These are phyloP conservation scores for Cataglyphis albicans DNA, from an alignment of 2,888 invertebrate species.

Conservation along the genomic window DNA sequence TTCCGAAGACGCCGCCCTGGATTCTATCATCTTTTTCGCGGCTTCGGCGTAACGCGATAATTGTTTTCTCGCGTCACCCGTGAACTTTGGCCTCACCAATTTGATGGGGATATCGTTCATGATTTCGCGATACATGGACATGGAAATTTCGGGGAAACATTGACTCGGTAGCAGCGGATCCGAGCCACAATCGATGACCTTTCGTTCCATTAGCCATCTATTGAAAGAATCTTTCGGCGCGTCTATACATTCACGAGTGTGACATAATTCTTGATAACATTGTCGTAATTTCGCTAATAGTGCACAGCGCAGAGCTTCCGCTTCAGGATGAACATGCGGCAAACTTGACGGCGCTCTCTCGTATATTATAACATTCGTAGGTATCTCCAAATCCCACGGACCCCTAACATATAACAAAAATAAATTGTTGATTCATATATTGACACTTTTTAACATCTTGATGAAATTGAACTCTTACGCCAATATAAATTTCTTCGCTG, in stretches of 20 bases:
- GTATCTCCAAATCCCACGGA: conserved; percentile 97
- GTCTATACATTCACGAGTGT: conserved; percentile 96
- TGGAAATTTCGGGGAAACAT: conserved; percentile 96
- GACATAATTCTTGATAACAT: conserved; percentile 97
- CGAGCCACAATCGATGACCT: conserved; percentile 92
- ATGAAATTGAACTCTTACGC: conserved; percentile 87
- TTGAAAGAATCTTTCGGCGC: conserved; percentile 98
- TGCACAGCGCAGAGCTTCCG: conserved; percentile 94
- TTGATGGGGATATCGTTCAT: conserved; percentile 99
- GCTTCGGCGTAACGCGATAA: conserved; percentile 97
- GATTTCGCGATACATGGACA: conserved; percentile 98
- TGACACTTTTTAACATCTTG: not conserved
- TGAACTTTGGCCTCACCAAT: conserved; percentile 97
- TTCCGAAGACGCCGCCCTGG: conserved; percentile 96
- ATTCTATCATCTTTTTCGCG: conserved; percentile 98
- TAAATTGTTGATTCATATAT: conserved; percentile 8
- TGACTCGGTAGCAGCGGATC: conserved; percentile 97
- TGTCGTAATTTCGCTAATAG: conserved; percentile 94
- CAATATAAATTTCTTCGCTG: conserved; percentile 94
- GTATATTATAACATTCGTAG: conserved; percentile 95
- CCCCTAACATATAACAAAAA: conserved; percentile 87
- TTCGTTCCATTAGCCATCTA: conserved; percentile 98
- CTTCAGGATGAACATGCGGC: conserved; percentile 97
- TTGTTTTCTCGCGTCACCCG: conserved; percentile 98
- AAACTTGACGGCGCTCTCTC: conserved; percentile 94